Base-by-base conservation (phyloP, 2,888 invertebrate genomes). In the Cheilosia grossa region DNA sequence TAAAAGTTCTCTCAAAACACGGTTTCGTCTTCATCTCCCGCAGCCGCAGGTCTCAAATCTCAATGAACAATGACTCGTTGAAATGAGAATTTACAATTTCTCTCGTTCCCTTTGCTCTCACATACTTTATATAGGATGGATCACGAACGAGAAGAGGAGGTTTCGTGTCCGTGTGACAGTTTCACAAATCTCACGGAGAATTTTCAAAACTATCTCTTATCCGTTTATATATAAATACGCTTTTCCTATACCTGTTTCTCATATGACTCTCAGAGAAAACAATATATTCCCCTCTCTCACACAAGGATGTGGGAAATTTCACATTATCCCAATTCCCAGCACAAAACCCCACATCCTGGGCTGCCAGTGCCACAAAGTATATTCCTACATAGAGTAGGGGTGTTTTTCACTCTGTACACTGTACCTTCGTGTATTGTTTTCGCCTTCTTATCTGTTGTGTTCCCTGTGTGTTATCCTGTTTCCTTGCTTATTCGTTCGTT, bases 381-480 rank as follows among this genome's bases (percentile, higher is more conserved):
- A 66, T 44, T 66, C 63, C 70, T 66, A 10, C 33, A 13, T 37
- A 10, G 37, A 13, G 37, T 37, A 81, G 80, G 83, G 75, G 81
- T 85, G 75, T 66, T 79, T 67, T 85, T 70, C 30, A 64, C 63
- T 69, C 72, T 33, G 64, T 80, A 64, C 63, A 64, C 72, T 33
- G 64, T 80, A 74, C 74, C 80, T 64, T 81, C 66, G 70, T 74
- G 80, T 54, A 81, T 83, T 85, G 83, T 80, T 81, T 81, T 85
- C 75, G 66, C 70, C 83, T 74, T 75, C 81, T 70, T 85, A 85
- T 81, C 83, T 81, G 80, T 80, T 85, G 66, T 74, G 80, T 80
- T 85, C 58, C 44, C 64, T 85, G 74, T 75, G 80, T 85, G 81
- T 85, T 81, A 85, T 85, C 83, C 83, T 85, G 82, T 83, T 83